Evolutionary conservation across 2,797 vertebrate genomes (phyloP).

Genomic region (Crenichthys baileyi): DNA sequence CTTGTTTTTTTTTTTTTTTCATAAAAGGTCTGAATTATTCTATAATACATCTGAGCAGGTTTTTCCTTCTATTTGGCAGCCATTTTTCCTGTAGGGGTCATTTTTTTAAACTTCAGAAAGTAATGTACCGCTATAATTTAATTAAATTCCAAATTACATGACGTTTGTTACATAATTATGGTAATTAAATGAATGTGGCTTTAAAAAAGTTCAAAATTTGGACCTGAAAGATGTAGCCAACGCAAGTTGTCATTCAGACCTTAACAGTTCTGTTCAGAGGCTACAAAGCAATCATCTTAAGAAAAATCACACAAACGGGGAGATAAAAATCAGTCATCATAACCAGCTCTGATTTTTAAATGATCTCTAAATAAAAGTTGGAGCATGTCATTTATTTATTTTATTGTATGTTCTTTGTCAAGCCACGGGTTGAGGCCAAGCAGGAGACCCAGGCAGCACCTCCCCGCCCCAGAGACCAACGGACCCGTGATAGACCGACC

Average conservation of each 20-base stretch:
- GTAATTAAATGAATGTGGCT: no score
- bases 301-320: background rate
- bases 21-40: no score
- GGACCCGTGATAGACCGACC: constrained; percentile 88
- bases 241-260: no score
- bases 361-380: background rate
- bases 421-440: constrained; percentile 90
- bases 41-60: no score
- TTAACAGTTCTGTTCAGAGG: background rate
- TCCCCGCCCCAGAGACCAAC: constrained; percentile 89
- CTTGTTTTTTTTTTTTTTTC: background rate
- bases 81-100: no score
- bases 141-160: no score
- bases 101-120: background rate
- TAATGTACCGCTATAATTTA: no score
- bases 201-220: background rate
- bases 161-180: no score
- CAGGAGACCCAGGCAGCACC: constrained; percentile 87
- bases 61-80: no score
- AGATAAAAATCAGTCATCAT: background rate
- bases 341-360: background rate
- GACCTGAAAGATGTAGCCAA: background rate
- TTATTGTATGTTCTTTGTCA: constrained; percentile 1
- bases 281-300: background rate
- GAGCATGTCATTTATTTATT: background rate